Evolutionary conservation across 2,888 invertebrate species (phyloP), one percentile per base, ranked within the genome.

Genomic region (Chironomus riparius): DNA sequence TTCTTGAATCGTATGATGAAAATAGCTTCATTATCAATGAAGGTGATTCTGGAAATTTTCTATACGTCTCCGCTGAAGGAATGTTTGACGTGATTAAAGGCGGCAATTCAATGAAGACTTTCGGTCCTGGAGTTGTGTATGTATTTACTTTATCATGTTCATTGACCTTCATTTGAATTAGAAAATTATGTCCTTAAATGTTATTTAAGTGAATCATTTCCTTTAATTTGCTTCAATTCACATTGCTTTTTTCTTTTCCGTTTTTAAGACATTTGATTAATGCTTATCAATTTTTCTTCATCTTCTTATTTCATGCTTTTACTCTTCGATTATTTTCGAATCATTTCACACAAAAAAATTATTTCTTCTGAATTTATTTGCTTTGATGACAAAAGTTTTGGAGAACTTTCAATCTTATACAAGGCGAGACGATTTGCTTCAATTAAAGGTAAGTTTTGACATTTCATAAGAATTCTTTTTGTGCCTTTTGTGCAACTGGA

Each of bases 371-470:
- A 10, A 38, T 38, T 38, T 48, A 10, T 48, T 13, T 48, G 13
- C 28, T 28, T 28, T 28, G 28, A 2, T 38, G 38, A 38, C 10
- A 38, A 38, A 38, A 72, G 72, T 10, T 72, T 97, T 85, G 97
- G 98, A 1, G 98, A 98, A 85, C 86, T 98, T 72, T 97, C 97
- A 7, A 91, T 98, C 79, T 86, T 98, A 38, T 97, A 98, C 84
- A 96, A 96, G 85, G 95, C 96, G 50, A 94, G 93, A 80, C 86
- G 97, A 78, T 91, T 94, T 78, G 95, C 96, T 0, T 93, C 95
- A 0, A 92, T 97, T 77, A 87, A 88, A 85, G 92, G 94, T 92
- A 10, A 38, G 38, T 28, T 3, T 24, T 24, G n/a, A 24, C 5
- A 28, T 28, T 28, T 28, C n/a, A n/a, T n/a, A n/a, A n/a, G n/a